Base-by-base conservation (phyloP, 2,797 vertebrate species). In the Enteromius trimaculatus region DNA sequence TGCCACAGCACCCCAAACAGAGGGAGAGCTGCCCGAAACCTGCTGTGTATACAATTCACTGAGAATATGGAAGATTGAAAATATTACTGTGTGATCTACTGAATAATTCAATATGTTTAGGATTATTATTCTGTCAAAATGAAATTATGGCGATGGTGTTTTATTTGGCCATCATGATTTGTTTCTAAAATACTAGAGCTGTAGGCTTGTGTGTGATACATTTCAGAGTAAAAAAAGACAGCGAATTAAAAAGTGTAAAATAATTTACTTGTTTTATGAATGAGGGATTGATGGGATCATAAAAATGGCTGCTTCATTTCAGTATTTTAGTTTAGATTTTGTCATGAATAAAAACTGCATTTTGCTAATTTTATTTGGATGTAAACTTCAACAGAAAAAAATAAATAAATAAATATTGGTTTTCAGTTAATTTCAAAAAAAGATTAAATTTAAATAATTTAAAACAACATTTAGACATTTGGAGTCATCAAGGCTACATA, bases 11-110 rank as follows among this genome's bases (percentile, higher is more conserved):
- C 1, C 26, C 62, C 44, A 55, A 79, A 82, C 60, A 71, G 58
- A 72, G 29, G n/a, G 4, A 75, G 65, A 74, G 82, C 71, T 75
- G 65, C 71, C 72, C 47, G 26, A 76, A 53, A 81, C 81, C 79
- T 65, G 78, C 76, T 81, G 44, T 65, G 60, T 72, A 55, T 82
- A 86, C 76, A 77, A 82, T 80, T 72, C 34, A 81, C 71, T 78
- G 49, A 29, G 21, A 65, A 62, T 62, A 39, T 26, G 39, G 6
- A 16, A 64, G 9, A 64, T 7, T 76, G 6, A 53, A 47, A 17
- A n/a, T 6, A 21, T n/a, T 31, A 42, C n/a, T 55, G 17, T 34
- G 31, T 29, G 53, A 60, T 60, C 16, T 44, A 71, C 11, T 4
- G 6, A 71, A 60, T 60, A 42, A 26, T 11, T 0, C 53, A 44